These are phyloP conservation scores for Tortricodes alternella DNA, from an alignment of 2,888 invertebrate genomes.

Conservation along the genomic window DNA sequence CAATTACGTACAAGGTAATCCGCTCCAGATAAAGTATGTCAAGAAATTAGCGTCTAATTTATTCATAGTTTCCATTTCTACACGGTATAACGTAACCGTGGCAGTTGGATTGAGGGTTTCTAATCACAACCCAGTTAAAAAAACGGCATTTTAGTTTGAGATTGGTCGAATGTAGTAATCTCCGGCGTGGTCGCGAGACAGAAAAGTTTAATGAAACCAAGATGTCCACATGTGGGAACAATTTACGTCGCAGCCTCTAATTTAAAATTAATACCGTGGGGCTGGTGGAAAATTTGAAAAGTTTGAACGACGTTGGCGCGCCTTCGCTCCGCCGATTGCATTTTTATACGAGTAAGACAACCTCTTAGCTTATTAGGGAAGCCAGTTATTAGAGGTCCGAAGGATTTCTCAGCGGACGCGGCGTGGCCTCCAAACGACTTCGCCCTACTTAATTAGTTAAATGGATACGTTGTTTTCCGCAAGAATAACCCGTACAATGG, in stretches of 20 bases:
- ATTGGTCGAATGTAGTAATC: constrained; percentile 25
- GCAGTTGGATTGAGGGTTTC: not conserved
- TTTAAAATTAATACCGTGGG: constrained; percentile 76
- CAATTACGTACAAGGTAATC: constrained; percentile 75
- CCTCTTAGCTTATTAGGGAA: constrained; percentile 80
- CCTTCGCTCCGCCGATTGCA: constrained; percentile 71
- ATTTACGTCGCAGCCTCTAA: constrained; percentile 67
- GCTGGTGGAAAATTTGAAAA: constrained; percentile 79
- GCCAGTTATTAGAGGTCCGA: constrained; percentile 72
- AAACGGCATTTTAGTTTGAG: constrained; percentile 5
- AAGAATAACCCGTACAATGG: constrained; percentile 53
- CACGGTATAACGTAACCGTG: constrained; percentile 1
- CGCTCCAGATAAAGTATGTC: constrained; percentile 71
- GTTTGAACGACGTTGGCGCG: constrained; percentile 73
- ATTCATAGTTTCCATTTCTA: constrained; percentile 58
- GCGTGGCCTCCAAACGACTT: constrained; percentile 57
- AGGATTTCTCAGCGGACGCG: constrained; percentile 68
- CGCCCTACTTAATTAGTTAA: constrained; percentile 75
- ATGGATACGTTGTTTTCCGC: constrained; percentile 64
- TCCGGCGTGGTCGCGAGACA: constrained; percentile 25
- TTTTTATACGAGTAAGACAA: constrained; percentile 77
- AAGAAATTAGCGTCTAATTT: constrained; percentile 79
- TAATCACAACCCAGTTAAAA: constrained; percentile 12
- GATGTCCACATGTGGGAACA: constrained; percentile 65
- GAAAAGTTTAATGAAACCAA: constrained; percentile 63